Percentiles rank a stretch among this genome's conserved stretches.
Conservation (phyloP, 1,140 invertebrate species). For the Hermetia illucens region DNA sequence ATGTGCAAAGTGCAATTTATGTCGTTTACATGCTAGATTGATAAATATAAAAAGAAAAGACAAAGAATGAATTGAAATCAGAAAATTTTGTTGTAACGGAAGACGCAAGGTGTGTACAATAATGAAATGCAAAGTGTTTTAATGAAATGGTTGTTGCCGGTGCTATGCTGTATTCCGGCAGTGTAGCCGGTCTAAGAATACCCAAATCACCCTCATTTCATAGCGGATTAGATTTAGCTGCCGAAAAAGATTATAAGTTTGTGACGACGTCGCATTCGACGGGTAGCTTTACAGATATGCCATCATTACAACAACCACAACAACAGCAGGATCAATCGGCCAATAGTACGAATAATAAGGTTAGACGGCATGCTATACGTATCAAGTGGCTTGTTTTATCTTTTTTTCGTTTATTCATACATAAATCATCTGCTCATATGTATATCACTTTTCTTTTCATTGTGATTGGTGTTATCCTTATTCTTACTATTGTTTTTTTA, state of each 20-base stretch:
- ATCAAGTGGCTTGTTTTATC: too few relatives aligned
- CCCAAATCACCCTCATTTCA: constrained; percentile 75
- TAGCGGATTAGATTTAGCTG: constrained; percentile 61
- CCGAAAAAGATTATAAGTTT: constrained; percentile 30
- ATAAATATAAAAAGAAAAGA: constrained; percentile 9
- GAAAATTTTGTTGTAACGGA: constrained; percentile 1
- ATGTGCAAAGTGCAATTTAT: too few relatives aligned
- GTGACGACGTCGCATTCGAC: background rate
- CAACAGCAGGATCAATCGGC: background rate
- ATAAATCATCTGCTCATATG: too few relatives aligned
- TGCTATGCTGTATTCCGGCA: constrained; percentile 30
- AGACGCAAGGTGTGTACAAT: background rate
- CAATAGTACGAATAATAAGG: too few relatives aligned
- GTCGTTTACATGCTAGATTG: too few relatives aligned
- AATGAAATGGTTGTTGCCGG: constrained; percentile 30
- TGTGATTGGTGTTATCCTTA: too few relatives aligned
- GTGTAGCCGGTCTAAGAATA: constrained; percentile 39
- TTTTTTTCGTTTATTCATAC: too few relatives aligned
- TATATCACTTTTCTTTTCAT: too few relatives aligned
- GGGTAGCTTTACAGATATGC: constrained; percentile 5
- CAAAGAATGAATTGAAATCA: constrained; percentile 8
- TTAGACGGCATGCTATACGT: too few relatives aligned
- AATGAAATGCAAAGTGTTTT: constrained; percentile 11
- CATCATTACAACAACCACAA: background rate
- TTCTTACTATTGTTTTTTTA: too few relatives aligned